Base-by-base conservation (phyloP, 2,888 invertebrate genomes). In the Diaphora mendica region DNA sequence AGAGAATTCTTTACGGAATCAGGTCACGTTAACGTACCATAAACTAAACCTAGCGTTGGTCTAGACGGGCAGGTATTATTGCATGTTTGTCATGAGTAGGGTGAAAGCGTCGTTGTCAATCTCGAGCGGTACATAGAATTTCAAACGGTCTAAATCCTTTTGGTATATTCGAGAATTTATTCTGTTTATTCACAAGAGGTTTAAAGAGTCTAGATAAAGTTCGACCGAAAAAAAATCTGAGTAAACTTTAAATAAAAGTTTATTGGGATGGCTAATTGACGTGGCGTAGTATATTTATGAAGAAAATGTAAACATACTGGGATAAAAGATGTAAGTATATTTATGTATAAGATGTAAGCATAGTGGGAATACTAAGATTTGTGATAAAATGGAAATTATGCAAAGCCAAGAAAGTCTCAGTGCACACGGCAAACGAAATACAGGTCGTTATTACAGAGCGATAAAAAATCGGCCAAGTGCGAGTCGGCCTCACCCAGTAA, bases 61-160 rank as follows among this genome's bases (percentile, higher is more conserved):
- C 87, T 87, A 87, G 87, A 81, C 84, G 76, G 79, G 82, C 80
- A 83, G 79, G 82, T 82, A 83, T 86, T 86, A 87, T 86, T 87
- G 85, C 83, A 85, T 86, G 86, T 87, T 82, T 79, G 77, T 83
- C 82, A 84, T 87, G 89, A 89, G 85, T 80, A 88, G 86, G 89
- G 90, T 88, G 75, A 80, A 80, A 76, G 74, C 78, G 65, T 76
- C 81, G 84, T 83, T 84, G 82, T 81, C 84, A 84, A 81, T 79
- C 75, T 72, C 69, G 66, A 67, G 68, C 71, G 76, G 81, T 81
- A 82, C 83, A 84, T 89, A 86, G 87, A 90, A 89, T 89, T 87
- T 83, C 84, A 89, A 90, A 81, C 83, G 78, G 72, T 78, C 82
- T 73, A 85, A 88, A 89, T 85, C 86, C 85, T 79, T 72, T 78